phyloP scores from a whole-genome alignment of 2,888 invertebrate species.

The Ditylenchus weischeri region DNA sequence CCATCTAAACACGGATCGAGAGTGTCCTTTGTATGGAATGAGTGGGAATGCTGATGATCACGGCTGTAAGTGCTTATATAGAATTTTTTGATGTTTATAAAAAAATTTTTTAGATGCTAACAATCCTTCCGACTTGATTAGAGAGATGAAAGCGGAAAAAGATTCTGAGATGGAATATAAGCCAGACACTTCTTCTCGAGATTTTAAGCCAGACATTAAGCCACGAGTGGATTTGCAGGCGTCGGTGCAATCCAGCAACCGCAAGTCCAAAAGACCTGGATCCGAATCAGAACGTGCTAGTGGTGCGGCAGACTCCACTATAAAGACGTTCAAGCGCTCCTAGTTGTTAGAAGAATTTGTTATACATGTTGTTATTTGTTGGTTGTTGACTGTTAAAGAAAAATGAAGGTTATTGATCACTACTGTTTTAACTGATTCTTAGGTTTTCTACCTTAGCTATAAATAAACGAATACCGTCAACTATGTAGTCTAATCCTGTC shows the following conservation, averaged over 20 bases:
- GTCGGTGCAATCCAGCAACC: not conserved
- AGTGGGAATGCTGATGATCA: conserved; percentile 57
- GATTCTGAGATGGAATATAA: conserved; percentile 6
- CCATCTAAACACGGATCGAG: conserved; percentile 91
- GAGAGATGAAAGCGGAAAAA: conserved; percentile 36
- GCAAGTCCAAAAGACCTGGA: not conserved
- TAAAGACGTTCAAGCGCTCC: conserved; percentile 66
- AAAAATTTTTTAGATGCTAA: conserved; percentile 48
- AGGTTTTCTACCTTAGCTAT: too few relatives aligned
- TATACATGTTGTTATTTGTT: not conserved
- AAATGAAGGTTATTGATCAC: too few relatives aligned
- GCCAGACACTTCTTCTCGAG: not conserved
- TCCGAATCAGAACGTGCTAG: conserved; percentile 61
- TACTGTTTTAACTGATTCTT: too few relatives aligned
- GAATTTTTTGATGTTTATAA: not conserved
- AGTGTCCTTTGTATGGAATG: conserved; percentile 82
- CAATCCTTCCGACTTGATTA: conserved; percentile 56
- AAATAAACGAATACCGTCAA: too few relatives aligned
- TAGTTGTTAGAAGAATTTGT: conserved; percentile 1
- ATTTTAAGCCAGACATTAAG: conserved; percentile 9
- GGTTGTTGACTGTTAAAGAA: too few relatives aligned
- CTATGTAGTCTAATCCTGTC: not conserved
- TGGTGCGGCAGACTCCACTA: conserved; percentile 86
- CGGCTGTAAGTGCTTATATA: conserved; percentile 48
- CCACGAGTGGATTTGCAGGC: not conserved